Evolutionary conservation across 2,888 invertebrate species (phyloP), one percentile per base, ranked within the genome.

Genomic region (Pyralis farinalis): DNA sequence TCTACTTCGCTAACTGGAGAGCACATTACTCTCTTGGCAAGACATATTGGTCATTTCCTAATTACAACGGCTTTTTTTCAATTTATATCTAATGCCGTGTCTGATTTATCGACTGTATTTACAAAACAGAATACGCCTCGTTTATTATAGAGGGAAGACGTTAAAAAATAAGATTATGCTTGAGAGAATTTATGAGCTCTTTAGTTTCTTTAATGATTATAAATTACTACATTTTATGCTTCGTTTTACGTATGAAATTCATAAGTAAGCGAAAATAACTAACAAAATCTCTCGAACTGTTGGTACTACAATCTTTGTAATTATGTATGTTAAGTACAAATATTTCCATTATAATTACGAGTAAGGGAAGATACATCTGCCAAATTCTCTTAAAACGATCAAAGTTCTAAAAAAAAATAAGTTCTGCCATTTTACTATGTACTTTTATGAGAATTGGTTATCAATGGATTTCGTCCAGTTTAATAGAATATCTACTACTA

Each of bases 11-110:
- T 58, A 51, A 40, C 40, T 43, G 49, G 42, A 63, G 50, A 58
- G 58, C 53, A 53, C 61, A 67, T 69, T 70, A 58, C 53, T 68
- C 65, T 54, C 43, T 40, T 28, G 56, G 50, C 51, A 58, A 63
- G 58, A 63, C 53, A 52, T 61, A 65, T 71, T 58, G 56, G 60
- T 63, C 62, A 64, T 56, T 57, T 53, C 56, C 49, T 66, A 65
- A 67, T 68, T 64, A 62, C 55, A 42, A 47, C 42, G 45, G 47
- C 47, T 51, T 44, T 59, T 56, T 55, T 43, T 34, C 36, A 40
- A 41, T 47, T 44, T 46, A 48, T 46, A 46, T 39, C 43, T 27
- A 33, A 30, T 34, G 39, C 34, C 42, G 34, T 31, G 22, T 30
- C 28, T 25, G 43, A 47, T 40, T 48, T 34, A 43, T 39, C 30